phyloP scores from a whole-genome alignment of 2,797 vertebrate species.

The Bovichtus diacanthus region DNA sequence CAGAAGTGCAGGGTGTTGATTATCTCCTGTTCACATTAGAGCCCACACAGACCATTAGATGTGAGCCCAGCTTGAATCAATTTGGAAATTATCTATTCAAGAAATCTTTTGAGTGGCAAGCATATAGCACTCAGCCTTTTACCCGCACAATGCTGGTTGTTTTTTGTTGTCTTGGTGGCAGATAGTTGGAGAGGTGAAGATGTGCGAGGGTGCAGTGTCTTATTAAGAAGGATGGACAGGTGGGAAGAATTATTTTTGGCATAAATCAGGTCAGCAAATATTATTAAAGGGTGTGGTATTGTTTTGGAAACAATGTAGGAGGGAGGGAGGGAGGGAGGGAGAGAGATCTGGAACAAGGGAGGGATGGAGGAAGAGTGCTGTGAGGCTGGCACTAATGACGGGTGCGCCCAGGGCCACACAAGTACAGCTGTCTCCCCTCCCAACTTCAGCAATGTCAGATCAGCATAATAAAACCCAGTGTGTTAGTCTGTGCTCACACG shows the following conservation, averaged over 20 bases:
- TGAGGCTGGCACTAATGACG: constrained; percentile 82
- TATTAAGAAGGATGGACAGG: constrained; percentile 52
- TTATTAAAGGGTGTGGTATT: constrained; percentile 61
- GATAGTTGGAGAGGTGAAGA: constrained; percentile 44
- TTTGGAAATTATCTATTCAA: constrained; percentile 71
- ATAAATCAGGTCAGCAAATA: constrained; percentile 60
- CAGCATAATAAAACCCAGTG: constrained; percentile 74
- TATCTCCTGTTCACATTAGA: constrained; percentile 62
- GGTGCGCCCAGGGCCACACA: constrained; percentile 80
- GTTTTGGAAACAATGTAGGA: constrained; percentile 65
- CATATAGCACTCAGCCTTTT: constrained; percentile 53
- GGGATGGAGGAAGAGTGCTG: constrained; percentile 75
- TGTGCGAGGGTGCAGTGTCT: constrained; percentile 27
- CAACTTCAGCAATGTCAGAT: constrained; percentile 77
- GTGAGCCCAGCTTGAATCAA: constrained; percentile 56
- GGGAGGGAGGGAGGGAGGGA: constrained; percentile 39
- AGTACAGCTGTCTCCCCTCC: constrained; percentile 78
- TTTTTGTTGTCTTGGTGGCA: constrained; percentile 36
- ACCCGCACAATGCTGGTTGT: constrained; percentile 38
- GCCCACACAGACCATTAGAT: constrained; percentile 73
- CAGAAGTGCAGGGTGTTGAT: constrained; percentile 56
- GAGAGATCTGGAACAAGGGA: constrained; percentile 60
- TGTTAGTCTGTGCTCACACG: constrained; percentile 61
- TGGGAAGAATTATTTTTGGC: constrained; percentile 29
- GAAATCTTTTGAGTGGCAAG: constrained; percentile 64